A percentile compares a stretch with the other conserved stretches of the same genome.
phyloP scores from a whole-genome alignment of 2,113 vertebrate genomes.

The Melospiza melodia region DNA sequence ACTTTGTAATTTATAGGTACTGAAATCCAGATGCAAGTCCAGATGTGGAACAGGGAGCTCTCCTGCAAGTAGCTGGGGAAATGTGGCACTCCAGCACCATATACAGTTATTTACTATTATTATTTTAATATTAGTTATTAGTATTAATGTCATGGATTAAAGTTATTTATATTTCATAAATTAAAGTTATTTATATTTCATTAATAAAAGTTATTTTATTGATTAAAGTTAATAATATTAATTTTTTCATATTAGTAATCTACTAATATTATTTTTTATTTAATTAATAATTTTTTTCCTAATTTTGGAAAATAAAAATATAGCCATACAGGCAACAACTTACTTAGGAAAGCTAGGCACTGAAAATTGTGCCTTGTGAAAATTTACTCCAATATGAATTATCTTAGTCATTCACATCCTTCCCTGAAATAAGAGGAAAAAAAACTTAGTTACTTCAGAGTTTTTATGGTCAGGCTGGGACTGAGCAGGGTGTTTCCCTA shows the following conservation, averaged over 20 bases:
- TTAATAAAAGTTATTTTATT: too few relatives aligned
- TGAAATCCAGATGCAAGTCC: not conserved
- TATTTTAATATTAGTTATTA: not conserved
- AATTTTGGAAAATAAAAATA: not conserved
- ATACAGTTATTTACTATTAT: not conserved
- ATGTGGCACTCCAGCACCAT: not conserved
- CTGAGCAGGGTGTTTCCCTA: not conserved
- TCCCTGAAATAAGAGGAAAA: not conserved
- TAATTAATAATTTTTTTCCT: not conserved
- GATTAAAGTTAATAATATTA: too few relatives aligned
- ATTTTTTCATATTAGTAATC: too few relatives aligned
- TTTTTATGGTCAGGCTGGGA: not conserved
- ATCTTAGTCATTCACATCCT: not conserved
- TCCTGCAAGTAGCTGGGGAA: not conserved
- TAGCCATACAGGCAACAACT: not conserved
- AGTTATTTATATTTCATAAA: too few relatives aligned
- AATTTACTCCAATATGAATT: not conserved
- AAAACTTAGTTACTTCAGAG: not conserved
- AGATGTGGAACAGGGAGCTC: not conserved
- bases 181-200: too few relatives aligned
- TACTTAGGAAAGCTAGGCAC: not conserved
- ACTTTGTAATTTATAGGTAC: not conserved
- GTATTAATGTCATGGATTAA: too few relatives aligned
- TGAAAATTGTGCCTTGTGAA: not conserved
- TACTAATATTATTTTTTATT: too few relatives aligned